These are phyloP conservation scores for Chitala chitala DNA, from an alignment of 2,113 vertebrate genomes.

Conservation along the genomic window DNA sequence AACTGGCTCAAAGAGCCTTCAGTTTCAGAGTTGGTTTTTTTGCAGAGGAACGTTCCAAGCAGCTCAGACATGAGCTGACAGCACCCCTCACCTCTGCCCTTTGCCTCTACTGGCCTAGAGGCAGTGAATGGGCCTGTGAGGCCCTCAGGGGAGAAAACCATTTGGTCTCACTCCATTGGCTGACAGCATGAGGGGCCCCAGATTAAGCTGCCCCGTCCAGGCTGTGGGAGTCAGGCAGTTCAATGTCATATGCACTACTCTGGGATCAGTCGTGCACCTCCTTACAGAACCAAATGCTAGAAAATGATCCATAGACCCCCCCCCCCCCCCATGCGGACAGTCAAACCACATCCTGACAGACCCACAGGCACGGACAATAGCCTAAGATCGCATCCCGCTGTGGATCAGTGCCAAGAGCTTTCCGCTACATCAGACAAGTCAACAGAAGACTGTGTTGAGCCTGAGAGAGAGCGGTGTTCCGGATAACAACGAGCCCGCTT, in stretches of 20 bases:
- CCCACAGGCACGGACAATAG: too few relatives aligned
- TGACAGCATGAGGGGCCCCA: slow-evolving; percentile 32
- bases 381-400: too few relatives aligned
- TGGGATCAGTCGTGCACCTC: neutral
- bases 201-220: slow-evolving; percentile 16
- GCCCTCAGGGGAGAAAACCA: slow-evolving; percentile 23
- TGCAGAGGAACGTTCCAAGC: slow-evolving; percentile 18
- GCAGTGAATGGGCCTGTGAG: slow-evolving; percentile 30
- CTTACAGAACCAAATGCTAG: neutral
- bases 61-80: slow-evolving; percentile 32
- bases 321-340: slow-evolving; percentile 28
- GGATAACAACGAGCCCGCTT: slow-evolving; percentile 31
- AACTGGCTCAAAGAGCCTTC: slow-evolving; percentile 19
- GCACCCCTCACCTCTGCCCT: slow-evolving; percentile 45
- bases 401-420: slow-evolving; percentile 19
- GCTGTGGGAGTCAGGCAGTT: slow-evolving; percentile 7
- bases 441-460: neutral
- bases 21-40: slow-evolving; percentile 24
- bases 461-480: neutral
- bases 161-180: slow-evolving; percentile 41
- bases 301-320: too few relatives aligned
- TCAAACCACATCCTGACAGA: slow-evolving; percentile 34
- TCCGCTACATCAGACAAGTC: neutral
- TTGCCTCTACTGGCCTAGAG: slow-evolving; percentile 39
- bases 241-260: neutral